Percentiles rank a stretch among this genome's conserved stretches.
Evolutionary conservation across 1,140 invertebrate species (phyloP).

Genomic region (Drosophila sulfurigaster): DNA sequence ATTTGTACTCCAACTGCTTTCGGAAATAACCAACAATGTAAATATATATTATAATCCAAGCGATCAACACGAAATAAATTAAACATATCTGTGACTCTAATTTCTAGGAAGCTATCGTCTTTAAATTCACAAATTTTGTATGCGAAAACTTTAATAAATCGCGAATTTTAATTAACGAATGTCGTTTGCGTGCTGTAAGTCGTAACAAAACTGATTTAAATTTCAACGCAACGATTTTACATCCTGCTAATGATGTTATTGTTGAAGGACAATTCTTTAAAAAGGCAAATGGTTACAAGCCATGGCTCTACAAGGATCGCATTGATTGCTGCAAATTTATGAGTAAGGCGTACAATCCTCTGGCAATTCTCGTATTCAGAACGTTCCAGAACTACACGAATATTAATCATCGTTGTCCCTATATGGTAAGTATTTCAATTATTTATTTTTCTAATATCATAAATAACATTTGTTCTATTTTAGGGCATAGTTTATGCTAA

Average conservation of each 20-base stretch:
- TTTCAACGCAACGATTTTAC: not conserved
- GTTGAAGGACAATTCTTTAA: slow-evolving; percentile 4
- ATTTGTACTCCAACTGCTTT: not conserved
- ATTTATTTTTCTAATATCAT: not conserved
- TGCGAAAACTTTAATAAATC: not conserved
- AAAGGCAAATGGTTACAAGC: not conserved
- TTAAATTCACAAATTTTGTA: slow-evolving; percentile 1
- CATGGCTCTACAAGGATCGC: not conserved
- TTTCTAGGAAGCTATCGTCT: not conserved
- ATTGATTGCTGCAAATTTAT: not conserved
- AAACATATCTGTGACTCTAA: not conserved
- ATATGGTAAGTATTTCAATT: not conserved
- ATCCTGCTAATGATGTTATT: not conserved
- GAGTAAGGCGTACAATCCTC: not conserved
- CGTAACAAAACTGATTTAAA: slow-evolving; percentile 3
- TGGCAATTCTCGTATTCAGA: not conserved
- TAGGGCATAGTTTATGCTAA: not conserved
- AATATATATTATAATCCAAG: not conserved
- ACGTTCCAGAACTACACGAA: not conserved
- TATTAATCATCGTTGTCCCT: not conserved
- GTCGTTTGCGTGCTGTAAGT: not conserved
- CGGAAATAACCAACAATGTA: not conserved
- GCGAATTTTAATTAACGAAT: not conserved
- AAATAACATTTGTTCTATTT: not conserved
- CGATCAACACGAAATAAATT: not conserved